Base-by-base conservation (phyloP, 2,113 vertebrate genomes). In the Apodemus sylvaticus region DNA sequence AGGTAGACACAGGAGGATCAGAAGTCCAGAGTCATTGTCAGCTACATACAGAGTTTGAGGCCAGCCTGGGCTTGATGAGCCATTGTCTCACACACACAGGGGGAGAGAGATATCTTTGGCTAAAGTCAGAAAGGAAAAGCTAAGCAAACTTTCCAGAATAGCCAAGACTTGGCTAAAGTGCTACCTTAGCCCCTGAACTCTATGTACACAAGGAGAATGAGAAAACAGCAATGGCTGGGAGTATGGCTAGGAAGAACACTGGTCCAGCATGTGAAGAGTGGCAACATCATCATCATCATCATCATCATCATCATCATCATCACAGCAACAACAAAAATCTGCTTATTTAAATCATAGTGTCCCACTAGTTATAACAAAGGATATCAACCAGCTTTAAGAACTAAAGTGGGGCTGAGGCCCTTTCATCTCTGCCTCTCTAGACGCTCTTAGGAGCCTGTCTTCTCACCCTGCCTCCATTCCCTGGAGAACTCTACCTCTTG, bases 121-220 rank as follows among this genome's bases (percentile, higher is more conserved):
- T 31, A 91, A 94, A 89, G 86, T 78, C 20, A 58, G n/a, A 31
- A 58, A 64, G 20, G 17, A 78, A 94, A 92, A 86, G 36, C 74
- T 26, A 92, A 13, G 73, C 76, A 90, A 93, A 64, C 36, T 31
- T 90, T 3, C 12, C 48, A 53, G 8, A 31, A 42, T 76, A 58
- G 22, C 22, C 9, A 12, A 48, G 24, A n/a, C 39, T 24, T 6
- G 20, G 20, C 53, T 77, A 81, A 85, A 48, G 39, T 29, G 24
- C 36, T 34, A 22, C 36, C 39, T 42, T 19, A 36, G 70, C 66
- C 19, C 34, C 60, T 34, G 89, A 74, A 16, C 73, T 89, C 89
- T 58, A 4, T 66, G 53, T 10, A 51, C 36, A 22, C 92, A 73
- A 90, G 58, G 1, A 24, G 64, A 78, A 74, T 68, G 36, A 73